Conservation (phyloP, 2,797 vertebrate genomes). For the Jordanella pulchra region DNA sequence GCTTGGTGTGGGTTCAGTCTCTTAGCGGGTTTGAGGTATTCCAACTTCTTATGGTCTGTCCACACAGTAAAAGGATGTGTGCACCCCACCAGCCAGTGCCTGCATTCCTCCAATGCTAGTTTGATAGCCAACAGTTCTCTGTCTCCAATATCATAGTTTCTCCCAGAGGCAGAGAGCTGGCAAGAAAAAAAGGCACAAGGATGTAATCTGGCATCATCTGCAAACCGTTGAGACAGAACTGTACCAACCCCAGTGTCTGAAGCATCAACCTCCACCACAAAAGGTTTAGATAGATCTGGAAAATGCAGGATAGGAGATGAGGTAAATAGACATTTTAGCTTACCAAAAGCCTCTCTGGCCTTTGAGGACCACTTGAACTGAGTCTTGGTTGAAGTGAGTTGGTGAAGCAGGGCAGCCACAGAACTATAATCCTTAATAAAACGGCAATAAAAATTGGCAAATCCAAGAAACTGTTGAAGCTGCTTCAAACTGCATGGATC, state of each 20-base stretch:
- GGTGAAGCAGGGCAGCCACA: not conserved
- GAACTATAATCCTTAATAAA: not conserved
- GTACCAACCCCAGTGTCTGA: too few species aligned
- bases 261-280: not conserved
- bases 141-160: not conserved
- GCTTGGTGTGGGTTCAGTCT: not conserved
- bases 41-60: not conserved
- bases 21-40: not conserved
- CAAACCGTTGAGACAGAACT: not conserved
- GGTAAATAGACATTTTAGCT: too few species aligned
- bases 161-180: not conserved
- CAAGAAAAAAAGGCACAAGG: not conserved
- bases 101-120: not conserved
- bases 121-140: not conserved
- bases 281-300: not conserved
- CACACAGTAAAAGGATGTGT: not conserved
- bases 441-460: not conserved
- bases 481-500: not conserved
- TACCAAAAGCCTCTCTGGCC: not conserved
- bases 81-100: not conserved
- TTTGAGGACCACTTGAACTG: not conserved
- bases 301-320: too few species aligned
- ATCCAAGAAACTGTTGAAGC: not conserved
- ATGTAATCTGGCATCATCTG: too few species aligned
- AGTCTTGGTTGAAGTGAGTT: too few species aligned